phyloP scores from a whole-genome alignment of 1,140 invertebrate species.

The Temnothorax nylanderi region DNA sequence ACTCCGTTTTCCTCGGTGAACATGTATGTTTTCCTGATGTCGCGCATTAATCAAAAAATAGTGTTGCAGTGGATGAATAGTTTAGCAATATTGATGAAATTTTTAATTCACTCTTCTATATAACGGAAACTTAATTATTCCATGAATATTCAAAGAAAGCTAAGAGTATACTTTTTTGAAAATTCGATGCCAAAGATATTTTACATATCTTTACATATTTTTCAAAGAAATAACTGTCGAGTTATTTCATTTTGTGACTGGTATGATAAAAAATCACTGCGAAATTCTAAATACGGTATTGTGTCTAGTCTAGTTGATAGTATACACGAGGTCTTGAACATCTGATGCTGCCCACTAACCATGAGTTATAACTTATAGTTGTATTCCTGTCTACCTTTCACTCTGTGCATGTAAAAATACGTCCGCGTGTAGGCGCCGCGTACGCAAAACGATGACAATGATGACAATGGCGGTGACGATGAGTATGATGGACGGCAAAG shows the following conservation, averaged over 20 bases:
- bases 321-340: constrained; percentile 10
- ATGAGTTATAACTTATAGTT: constrained; percentile 23
- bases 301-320: not conserved
- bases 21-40: not conserved
- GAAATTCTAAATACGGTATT: not conserved
- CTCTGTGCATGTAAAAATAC: constrained; percentile 43
- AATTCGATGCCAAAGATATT: not conserved
- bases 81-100: not conserved
- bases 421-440: constrained; percentile 30
- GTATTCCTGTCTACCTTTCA: constrained; percentile 47
- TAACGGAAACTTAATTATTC: not conserved
- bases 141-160: not conserved
- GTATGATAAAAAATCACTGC: not conserved
- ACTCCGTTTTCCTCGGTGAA: not conserved
- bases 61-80: not conserved
- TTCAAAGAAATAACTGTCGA: not conserved
- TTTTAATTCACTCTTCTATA: not conserved
- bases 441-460: constrained; percentile 71
- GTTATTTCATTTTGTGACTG: not conserved
- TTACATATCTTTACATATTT: not conserved
- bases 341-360: constrained; percentile 23
- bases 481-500: constrained; percentile 71
- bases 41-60: not conserved
- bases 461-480: constrained; percentile 74
- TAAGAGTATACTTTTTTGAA: not conserved